Evolutionary conservation across 2,797 vertebrate species (phyloP).

Genomic region (Lates japonicus): DNA sequence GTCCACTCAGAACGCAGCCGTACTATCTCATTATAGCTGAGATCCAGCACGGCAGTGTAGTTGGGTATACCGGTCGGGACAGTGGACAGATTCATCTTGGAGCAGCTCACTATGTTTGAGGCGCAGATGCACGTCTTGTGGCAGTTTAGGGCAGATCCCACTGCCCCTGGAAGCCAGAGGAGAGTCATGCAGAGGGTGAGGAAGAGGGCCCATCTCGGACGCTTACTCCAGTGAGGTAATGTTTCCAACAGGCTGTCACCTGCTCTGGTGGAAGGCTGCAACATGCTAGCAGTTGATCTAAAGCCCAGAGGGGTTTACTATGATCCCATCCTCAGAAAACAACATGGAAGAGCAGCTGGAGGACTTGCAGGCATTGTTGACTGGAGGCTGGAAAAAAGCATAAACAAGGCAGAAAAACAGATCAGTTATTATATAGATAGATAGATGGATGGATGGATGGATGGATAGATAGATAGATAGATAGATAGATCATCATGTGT

Average conservation of each 20-base stretch:
- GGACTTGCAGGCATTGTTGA: constrained; percentile 67
- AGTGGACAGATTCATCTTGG: constrained; percentile 89
- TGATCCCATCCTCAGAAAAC: constrained; percentile 66
- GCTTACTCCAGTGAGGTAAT: constrained; percentile 67
- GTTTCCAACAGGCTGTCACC: constrained; percentile 68
- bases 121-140: constrained; percentile 93
- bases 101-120: constrained; percentile 98
- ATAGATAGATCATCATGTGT: background rate
- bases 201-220: constrained; percentile 66
- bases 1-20: constrained; percentile 93
- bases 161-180: constrained; percentile 70
- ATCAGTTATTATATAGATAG: constrained; percentile 13
- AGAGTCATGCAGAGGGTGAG: constrained; percentile 68
- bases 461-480: background rate
- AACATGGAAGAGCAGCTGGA: constrained; percentile 60
- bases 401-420: constrained; percentile 33
- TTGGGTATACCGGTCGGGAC: constrained; percentile 88
- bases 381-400: constrained; percentile 66
- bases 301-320: constrained; percentile 64
- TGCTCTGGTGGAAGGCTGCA: constrained; percentile 63
- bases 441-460: background rate
- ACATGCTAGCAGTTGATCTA: constrained; percentile 75
- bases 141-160: constrained; percentile 83
- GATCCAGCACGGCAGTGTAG: constrained; percentile 92
- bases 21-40: constrained; percentile 93